phyloP scores from a whole-genome alignment of 2,113 vertebrate genomes.

The Malaclemys terrapin region DNA sequence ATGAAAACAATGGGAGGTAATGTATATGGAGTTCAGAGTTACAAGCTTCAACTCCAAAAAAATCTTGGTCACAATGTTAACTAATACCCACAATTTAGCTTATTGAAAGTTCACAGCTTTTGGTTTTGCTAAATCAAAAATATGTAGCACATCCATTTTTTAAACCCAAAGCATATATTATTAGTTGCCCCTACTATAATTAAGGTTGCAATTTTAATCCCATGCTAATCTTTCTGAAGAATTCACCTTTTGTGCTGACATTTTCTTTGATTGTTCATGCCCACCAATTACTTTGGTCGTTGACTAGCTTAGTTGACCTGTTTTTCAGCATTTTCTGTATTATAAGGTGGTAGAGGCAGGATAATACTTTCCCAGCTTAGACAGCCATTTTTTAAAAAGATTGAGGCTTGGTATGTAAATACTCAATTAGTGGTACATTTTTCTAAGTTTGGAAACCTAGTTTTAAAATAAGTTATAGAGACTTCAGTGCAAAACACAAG shows the following conservation, averaged over 20 bases:
- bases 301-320: background rate
- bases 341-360: background rate
- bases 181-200: background rate
- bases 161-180: background rate
- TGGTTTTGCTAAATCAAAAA: background rate
- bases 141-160: background rate
- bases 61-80: background rate
- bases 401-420: background rate
- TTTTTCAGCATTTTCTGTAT: background rate
- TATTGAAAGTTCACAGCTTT: background rate
- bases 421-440: background rate
- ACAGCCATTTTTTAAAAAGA: background rate
- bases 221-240: background rate
- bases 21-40: background rate
- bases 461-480: background rate
- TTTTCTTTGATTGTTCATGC: background rate
- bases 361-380: background rate
- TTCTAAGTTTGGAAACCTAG: background rate
- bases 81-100: background rate
- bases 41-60: background rate
- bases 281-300: background rate
- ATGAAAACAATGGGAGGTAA: background rate
- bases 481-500: background rate
- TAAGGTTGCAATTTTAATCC: background rate
- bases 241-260: background rate